A percentile compares a stretch with the other conserved stretches of the same genome.
Conservation (phyloP, 2,888 invertebrate genomes). For the Hirtodrosophila alboralis region DNA sequence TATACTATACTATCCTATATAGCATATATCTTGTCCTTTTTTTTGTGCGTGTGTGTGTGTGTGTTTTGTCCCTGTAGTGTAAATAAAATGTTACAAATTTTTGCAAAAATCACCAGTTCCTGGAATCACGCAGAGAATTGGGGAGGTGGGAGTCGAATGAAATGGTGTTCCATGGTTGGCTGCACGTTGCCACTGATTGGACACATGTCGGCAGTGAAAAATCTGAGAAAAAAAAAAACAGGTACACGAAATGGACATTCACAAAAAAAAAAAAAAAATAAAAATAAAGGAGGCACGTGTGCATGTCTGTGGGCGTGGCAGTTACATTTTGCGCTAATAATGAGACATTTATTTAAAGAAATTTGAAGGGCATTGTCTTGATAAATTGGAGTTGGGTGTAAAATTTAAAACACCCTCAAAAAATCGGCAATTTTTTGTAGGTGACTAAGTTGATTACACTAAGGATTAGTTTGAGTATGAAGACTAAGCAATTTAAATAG, state of each 20-base stretch:
- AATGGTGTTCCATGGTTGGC: constrained; percentile 47
- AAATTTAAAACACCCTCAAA: too few relatives aligned
- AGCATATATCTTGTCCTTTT: not conserved
- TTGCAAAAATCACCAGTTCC: constrained; percentile 43
- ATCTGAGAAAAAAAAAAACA: constrained; percentile 45
- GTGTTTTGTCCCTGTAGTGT: constrained; percentile 52
- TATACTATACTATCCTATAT: constrained; percentile 1
- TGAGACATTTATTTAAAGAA: constrained; percentile 77
- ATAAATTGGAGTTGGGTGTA: not conserved
- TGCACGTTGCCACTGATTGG: constrained; percentile 75
- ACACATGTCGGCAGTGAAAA: constrained; percentile 74
- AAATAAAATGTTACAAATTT: constrained; percentile 76
- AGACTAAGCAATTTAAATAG: too few relatives aligned
- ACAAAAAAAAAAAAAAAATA: constrained; percentile 3
- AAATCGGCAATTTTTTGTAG: constrained; percentile 1
- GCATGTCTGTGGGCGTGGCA: constrained; percentile 38
- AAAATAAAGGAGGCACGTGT: not conserved
- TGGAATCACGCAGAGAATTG: not conserved
- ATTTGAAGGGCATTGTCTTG: constrained; percentile 44
- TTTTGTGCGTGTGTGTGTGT: constrained; percentile 17
- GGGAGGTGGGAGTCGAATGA: not conserved
- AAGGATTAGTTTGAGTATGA: too few relatives aligned
- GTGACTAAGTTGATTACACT: constrained; percentile 3
- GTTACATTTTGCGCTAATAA: constrained; percentile 57
- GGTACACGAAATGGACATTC: constrained; percentile 55